A percentile compares a stretch with the other conserved stretches of the same genome.
Evolutionary conservation across 2,888 invertebrate species (phyloP).

Genomic region (Leptinotarsa juncta): DNA sequence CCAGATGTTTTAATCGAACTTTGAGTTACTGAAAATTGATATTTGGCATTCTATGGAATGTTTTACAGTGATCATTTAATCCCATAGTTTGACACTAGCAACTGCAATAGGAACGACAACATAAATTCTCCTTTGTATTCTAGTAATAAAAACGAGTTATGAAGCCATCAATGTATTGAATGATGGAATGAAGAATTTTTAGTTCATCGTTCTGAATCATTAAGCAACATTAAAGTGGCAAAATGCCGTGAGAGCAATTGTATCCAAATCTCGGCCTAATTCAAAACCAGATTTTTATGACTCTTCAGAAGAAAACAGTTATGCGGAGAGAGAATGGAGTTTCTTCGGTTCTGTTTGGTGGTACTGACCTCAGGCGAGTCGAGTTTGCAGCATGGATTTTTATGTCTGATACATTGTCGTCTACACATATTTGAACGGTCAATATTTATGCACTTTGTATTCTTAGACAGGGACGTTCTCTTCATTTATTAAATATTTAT

Average conservation of each 20-base stretch:
- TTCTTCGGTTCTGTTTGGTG: slow-evolving; percentile 38
- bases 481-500: slow-evolving; percentile 36
- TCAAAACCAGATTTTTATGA: slow-evolving; percentile 30
- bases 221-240: slow-evolving; percentile 6
- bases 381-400: slow-evolving; percentile 40
- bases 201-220: neutral
- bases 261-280: slow-evolving; percentile 25
- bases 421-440: slow-evolving; percentile 43
- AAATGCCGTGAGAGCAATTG: slow-evolving; percentile 17
- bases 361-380: slow-evolving; percentile 42
- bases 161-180: neutral
- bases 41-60: no score
- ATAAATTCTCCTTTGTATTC: no score
- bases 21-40: no score
- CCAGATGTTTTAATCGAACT: no score
- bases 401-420: slow-evolving; percentile 47
- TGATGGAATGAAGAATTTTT: neutral
- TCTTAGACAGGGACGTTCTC: slow-evolving; percentile 30
- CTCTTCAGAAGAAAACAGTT: slow-evolving; percentile 31
- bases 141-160: neutral
- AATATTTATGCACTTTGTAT: slow-evolving; percentile 46
- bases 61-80: no score
- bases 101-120: no score
- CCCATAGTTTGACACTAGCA: no score
- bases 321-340: slow-evolving; percentile 31